These are phyloP conservation scores for Neotoma lepida DNA, from an alignment of 2,113 vertebrate species.

Conservation along the genomic window DNA sequence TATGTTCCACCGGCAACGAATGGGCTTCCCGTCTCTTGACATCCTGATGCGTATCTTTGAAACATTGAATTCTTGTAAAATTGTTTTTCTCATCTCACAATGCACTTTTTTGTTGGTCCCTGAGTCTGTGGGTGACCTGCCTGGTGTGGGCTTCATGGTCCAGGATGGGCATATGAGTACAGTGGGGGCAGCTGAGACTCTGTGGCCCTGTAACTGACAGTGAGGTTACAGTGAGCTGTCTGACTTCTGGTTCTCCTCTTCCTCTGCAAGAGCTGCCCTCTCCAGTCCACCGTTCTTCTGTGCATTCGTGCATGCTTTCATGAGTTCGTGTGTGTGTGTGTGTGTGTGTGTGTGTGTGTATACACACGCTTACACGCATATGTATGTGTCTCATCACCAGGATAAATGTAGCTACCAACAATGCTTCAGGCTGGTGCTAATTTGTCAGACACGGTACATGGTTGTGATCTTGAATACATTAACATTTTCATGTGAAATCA, in stretches of 20 bases:
- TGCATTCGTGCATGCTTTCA: not conserved
- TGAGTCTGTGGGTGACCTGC: not conserved
- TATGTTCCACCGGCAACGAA: not conserved
- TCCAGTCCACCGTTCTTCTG: not conserved
- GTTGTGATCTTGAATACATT: conserved; percentile 84
- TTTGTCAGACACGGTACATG: conserved; percentile 77
- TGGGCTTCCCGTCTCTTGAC: not conserved
- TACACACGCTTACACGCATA: not conserved
- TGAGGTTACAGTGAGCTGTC: not conserved
- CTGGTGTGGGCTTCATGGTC: not conserved
- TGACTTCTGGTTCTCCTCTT: not conserved
- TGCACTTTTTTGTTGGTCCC: not conserved
- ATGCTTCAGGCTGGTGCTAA: conserved; percentile 75
- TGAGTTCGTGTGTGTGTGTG: not conserved
- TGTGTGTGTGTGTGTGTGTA: not conserved
- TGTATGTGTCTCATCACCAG: conserved; percentile 57
- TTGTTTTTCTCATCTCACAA: not conserved
- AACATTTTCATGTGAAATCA: conserved; percentile 84
- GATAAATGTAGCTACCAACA: conserved; percentile 80
- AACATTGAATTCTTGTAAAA: conserved; percentile 17
- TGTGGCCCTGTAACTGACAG: not conserved
- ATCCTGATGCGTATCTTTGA: not conserved
- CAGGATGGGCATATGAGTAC: not conserved
- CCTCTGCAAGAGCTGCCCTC: not conserved
- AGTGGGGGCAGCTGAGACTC: not conserved